Percentiles rank a stretch among this genome's conserved stretches.
These are phyloP conservation scores for Pantelozetes paolii DNA, from an alignment of 2,888 invertebrate genomes.

Conservation along the genomic window DNA sequence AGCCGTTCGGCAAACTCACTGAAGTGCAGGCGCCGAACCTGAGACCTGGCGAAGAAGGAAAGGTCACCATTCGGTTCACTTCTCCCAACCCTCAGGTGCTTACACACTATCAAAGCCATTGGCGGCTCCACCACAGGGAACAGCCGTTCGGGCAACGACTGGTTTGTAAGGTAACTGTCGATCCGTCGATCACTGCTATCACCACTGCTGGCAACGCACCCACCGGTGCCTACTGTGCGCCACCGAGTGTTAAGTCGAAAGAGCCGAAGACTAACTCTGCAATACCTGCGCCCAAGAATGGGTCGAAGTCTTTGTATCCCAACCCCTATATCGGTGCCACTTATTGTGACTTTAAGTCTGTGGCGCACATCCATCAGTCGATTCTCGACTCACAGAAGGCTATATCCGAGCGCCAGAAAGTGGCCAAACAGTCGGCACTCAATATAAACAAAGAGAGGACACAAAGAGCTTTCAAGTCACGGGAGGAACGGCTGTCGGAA, in stretches of 20 bases:
- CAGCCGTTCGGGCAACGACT: slow-evolving; percentile 52
- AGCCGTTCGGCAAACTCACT: slow-evolving; percentile 43
- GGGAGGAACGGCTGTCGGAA: slow-evolving; percentile 6
- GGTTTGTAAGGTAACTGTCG: slow-evolving; percentile 52
- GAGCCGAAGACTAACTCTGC: not conserved
- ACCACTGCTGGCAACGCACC: not conserved
- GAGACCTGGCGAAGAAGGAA: slow-evolving; percentile 50
- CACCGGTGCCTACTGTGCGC: not conserved
- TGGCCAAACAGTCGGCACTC: not conserved
- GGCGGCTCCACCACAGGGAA: slow-evolving; percentile 51
- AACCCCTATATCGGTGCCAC: not conserved
- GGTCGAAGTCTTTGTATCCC: too few relatives aligned
- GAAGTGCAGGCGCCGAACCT: slow-evolving; percentile 50
- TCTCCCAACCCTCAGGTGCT: slow-evolving; percentile 50
- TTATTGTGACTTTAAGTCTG: not conserved
- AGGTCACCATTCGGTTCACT: slow-evolving; percentile 50
- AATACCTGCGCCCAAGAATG: not conserved
- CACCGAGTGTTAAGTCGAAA: too few relatives aligned
- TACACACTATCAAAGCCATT: slow-evolving; percentile 51
- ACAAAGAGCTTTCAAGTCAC: too few relatives aligned
- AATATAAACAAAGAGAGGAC: not conserved
- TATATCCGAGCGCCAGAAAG: not conserved
- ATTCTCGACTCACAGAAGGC: not conserved
- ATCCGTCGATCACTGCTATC: slow-evolving; percentile 31
- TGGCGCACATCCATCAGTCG: not conserved